Conservation (phyloP, 2,888 invertebrate species). For the Didymodactylos carnosus region DNA sequence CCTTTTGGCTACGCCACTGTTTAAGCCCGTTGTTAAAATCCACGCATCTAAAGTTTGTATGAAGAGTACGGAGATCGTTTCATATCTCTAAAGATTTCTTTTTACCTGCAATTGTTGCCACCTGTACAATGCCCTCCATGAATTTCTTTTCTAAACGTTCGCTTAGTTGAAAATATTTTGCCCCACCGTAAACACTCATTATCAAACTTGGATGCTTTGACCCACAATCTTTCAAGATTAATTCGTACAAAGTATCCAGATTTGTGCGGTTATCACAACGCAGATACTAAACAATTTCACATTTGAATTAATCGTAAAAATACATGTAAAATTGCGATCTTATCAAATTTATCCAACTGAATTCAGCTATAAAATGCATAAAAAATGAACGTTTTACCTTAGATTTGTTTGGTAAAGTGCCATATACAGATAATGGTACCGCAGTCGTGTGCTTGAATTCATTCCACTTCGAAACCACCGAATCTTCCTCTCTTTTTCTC, state of each 20-base stretch:
- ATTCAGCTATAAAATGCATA: no score
- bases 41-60: background rate
- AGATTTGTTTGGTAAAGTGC: no score
- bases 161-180: background rate
- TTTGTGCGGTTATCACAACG: background rate
- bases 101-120: background rate
- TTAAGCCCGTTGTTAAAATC: background rate
- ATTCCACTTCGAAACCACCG: no score
- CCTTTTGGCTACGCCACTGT: background rate
- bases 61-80: background rate
- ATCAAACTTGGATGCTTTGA: background rate
- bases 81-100: no score
- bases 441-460: background rate
- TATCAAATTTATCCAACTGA: no score
- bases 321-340: no score
- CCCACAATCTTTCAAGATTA: background rate
- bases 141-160: background rate
- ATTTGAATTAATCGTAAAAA: no score
- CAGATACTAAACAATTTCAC: background rate
- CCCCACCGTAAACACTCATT: background rate
- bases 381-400: no score
- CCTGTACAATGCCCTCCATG: background rate
- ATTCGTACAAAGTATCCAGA: background rate
- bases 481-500: no score
- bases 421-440: background rate